Evolutionary conservation across 1,140 invertebrate species (phyloP), one percentile per base, ranked within the genome.

Genomic region (Sycophaga agraensis): DNA sequence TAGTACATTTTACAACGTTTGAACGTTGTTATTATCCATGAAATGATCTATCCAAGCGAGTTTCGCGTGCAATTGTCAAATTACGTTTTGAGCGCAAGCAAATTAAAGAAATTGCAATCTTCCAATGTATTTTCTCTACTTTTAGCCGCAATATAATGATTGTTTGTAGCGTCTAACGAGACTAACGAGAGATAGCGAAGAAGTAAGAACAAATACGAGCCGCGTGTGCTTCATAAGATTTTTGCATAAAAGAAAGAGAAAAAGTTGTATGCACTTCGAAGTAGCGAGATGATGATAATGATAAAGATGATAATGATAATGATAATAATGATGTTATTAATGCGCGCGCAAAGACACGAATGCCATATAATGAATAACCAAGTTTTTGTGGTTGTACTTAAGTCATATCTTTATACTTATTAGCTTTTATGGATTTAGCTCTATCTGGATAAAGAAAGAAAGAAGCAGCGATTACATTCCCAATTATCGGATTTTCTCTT

Each of bases 301-400:
- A 51, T 59, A 28, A 34, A 46, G 31, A 35, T 37, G 14, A 37
- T 37, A 22, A 51, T 51, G 48, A 43, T 61, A 40, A 50, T 55
- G 26, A 40, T 62, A 7, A 49, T 50, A 4, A 35, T 60, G 46
- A 48, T 53, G 49, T 48, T 37, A 60, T 63, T 49, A 39, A 57
- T 62, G 58, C 58, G 66, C 71, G 70, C 68, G 69, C 70, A 72
- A 78, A 71, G 70, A 75, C 69, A 74, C 66, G 73, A 79, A 79
- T 80, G 78, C 78, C 78, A 80, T 80, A 80, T 80, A 80, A 79
- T 76, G 64, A 76, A 79, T 79, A 76, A 80, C 75, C 75, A 79
- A 79, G 70, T 72, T 78, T 68, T 75, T 75, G 73, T 79, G 77
- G 78, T 80, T 78, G 75, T 79, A 80, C 76, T 79, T 80, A 79